These are phyloP conservation scores for Ochropleura leucogaster DNA, from an alignment of 2,888 invertebrate genomes.

Conservation along the genomic window DNA sequence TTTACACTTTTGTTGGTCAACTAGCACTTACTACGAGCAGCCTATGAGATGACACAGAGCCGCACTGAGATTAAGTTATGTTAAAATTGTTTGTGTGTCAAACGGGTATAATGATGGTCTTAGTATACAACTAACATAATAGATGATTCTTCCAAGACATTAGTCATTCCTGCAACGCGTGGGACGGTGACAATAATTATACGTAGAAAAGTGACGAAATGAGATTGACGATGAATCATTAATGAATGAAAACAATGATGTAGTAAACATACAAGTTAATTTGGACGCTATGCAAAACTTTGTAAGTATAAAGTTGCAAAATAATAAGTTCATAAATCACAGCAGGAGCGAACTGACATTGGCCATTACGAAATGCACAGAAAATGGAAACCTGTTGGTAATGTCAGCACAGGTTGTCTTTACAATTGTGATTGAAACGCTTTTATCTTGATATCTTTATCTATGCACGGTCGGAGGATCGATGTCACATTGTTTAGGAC, in stretches of 20 bases:
- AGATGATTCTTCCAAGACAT: conserved; percentile 69
- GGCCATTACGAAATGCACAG: conserved; percentile 74
- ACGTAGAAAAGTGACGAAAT: conserved; percentile 81
- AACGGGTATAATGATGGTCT: conserved; percentile 49
- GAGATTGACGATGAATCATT: conserved; percentile 76
- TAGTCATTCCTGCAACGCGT: conserved; percentile 76
- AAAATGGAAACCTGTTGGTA: conserved; percentile 79
- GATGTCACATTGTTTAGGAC: conserved; percentile 68
- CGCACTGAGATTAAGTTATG: conserved; percentile 47
- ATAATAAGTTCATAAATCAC: conserved; percentile 66
- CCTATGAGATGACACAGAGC: conserved; percentile 9
- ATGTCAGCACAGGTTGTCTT: conserved; percentile 72
- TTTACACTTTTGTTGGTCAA: conserved; percentile 3
- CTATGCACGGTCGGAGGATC: conserved; percentile 70
- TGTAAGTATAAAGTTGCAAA: conserved; percentile 61
- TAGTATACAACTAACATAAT: conserved; percentile 52
- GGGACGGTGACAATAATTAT: conserved; percentile 78
- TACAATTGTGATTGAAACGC: conserved; percentile 74
- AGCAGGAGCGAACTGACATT: conserved; percentile 65
- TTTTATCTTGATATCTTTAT: conserved; percentile 75
- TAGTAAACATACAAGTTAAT: conserved; percentile 61
- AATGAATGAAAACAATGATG: conserved; percentile 73
- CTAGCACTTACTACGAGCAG: background rate
- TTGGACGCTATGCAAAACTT: conserved; percentile 57
- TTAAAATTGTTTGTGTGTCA: conserved; percentile 53